Evolutionary conservation across 2,888 invertebrate species (phyloP), one percentile per base, ranked within the genome.

Genomic region (Drosophila multiciliata): DNA sequence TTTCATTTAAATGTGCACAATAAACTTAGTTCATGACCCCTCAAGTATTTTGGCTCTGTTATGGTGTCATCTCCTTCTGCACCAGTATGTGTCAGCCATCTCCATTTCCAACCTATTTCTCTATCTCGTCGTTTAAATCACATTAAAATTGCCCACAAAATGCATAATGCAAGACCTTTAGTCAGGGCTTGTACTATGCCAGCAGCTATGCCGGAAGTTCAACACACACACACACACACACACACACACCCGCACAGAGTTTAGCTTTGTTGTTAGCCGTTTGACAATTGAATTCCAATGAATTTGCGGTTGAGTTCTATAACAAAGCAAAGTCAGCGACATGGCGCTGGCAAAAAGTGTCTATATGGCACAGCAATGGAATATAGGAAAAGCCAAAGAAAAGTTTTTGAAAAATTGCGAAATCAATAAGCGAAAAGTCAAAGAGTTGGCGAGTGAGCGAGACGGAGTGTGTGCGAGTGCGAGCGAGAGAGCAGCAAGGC

Each of bases 1-100:
- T 89, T 89, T 87, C 79, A 84, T 87, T 87, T 87, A 87, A 87
- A 89, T 87, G 89, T 85, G 89, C 87, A 89, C 89, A 89, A 82
- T 87, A 87, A 87, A 89, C 87, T 82, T 79, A 89, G 85, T 81
- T 84, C 89, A 88, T 88, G 89, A 88, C 87, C 85, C 77, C 89
- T 74, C 78, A 42, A 75, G 79, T 77, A 58, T 70, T 76, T 79
- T 49, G 70, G 64, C 59, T 66, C 45, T 50, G 48, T 42, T 58
- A 64, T 62, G 49, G 17, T 54, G 42, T 32, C 70, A 20, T 68
- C 54, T 33, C 54, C 36, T n/a, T 26, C 69, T 61, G 42, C 57
- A 17, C 57, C 29, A 45, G 20, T 45, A 20, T 26, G 17, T 9
- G n/a, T 29, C 17, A 12, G 33, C 40, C 35, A 12, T 38, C 8